Percentiles rank a stretch among this genome's conserved stretches.
phyloP scores from a whole-genome alignment of 2,113 vertebrate genomes.

The Chaetodon auriga region DNA sequence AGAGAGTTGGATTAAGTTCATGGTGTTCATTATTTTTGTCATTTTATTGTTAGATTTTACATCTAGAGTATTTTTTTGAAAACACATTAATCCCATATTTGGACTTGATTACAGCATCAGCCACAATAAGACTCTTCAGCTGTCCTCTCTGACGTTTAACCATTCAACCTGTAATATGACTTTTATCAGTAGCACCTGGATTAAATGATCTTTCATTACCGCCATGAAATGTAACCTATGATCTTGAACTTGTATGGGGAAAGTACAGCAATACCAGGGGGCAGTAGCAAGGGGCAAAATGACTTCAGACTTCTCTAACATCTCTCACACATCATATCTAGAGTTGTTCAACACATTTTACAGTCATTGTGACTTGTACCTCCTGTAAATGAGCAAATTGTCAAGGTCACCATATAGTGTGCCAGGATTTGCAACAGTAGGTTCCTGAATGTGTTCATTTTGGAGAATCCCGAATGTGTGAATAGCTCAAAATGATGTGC shows the following conservation, averaged over 20 bases:
- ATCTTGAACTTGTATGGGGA: neutral
- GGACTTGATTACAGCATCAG: neutral
- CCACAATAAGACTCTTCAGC: neutral
- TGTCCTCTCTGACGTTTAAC: neutral
- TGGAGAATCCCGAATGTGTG: neutral
- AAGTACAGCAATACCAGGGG: neutral
- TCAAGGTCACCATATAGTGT: neutral
- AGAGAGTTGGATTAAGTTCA: neutral
- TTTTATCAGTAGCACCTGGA: neutral
- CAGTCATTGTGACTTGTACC: neutral
- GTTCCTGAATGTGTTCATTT: constrained; percentile 9
- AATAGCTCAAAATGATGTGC: neutral
- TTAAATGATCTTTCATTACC: neutral
- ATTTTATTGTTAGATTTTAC: neutral
- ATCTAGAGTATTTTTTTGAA: neutral
- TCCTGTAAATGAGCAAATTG: neutral
- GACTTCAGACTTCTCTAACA: neutral
- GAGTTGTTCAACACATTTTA: neutral
- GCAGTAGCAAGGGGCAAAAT: too few relatives aligned
- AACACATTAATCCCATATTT: neutral
- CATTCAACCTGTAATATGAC: neutral
- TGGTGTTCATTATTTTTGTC: neutral
- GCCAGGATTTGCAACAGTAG: neutral
- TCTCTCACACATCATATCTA: neutral
- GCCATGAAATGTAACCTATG: neutral